Percentiles rank a stretch among this genome's conserved stretches.
phyloP scores from a whole-genome alignment of 2,113 vertebrate species.

The Corvus cornix region DNA sequence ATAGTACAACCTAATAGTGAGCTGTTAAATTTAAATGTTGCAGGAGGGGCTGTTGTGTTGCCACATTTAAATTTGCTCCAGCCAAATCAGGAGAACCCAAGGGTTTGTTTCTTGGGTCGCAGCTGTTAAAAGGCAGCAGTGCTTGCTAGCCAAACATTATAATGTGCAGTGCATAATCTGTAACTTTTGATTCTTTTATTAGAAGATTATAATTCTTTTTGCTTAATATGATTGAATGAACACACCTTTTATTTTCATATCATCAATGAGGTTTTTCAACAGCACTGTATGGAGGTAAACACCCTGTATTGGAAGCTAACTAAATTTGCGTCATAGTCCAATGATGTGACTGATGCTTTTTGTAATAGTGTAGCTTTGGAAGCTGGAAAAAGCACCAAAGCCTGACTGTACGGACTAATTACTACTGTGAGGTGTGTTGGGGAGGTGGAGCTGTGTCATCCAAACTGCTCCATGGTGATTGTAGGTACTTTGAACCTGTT shows the following conservation, averaged over 20 bases:
- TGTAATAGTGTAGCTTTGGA: neutral
- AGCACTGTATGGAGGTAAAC: neutral
- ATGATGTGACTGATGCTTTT: neutral
- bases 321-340: neutral
- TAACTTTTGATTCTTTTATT: neutral
- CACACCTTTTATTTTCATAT: neutral
- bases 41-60: neutral
- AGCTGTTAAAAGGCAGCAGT: neutral
- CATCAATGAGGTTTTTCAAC: neutral
- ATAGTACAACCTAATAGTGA: neutral
- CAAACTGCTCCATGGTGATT: neutral
- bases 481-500: neutral
- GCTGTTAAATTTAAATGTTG: neutral
- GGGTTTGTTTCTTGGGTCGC: neutral
- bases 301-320: neutral
- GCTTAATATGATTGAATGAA: neutral
- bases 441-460: neutral
- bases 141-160: neutral
- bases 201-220: neutral
- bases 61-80: neutral
- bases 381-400: neutral
- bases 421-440: neutral
- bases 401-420: neutral
- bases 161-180: neutral
- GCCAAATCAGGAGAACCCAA: neutral